Conservation (phyloP, 2,888 invertebrate species). For the Cheilosia pagana region DNA sequence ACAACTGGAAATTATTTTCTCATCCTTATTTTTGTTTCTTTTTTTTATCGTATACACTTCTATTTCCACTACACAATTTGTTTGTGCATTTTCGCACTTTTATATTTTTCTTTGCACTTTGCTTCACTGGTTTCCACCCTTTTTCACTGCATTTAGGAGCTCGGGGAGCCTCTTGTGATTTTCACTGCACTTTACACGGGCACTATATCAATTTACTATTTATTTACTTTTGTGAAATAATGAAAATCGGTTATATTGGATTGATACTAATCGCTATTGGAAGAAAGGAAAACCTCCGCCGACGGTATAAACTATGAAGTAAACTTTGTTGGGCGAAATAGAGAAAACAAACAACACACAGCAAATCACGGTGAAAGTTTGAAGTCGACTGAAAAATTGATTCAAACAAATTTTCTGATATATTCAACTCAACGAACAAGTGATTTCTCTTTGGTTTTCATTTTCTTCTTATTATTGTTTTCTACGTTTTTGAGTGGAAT, state of each 20-base stretch:
- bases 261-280: not conserved
- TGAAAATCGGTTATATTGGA: not conserved
- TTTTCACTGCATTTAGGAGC: slow-evolving; percentile 50
- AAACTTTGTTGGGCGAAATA: slow-evolving; percentile 27
- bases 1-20: slow-evolving; percentile 59
- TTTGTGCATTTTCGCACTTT: slow-evolving; percentile 73
- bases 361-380: slow-evolving; percentile 64
- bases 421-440: slow-evolving; percentile 60
- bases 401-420: slow-evolving; percentile 51
- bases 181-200: slow-evolving; percentile 28
- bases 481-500: slow-evolving; percentile 42
- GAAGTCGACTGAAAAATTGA: slow-evolving; percentile 64
- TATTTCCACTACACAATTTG: slow-evolving; percentile 60
- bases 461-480: slow-evolving; percentile 53
- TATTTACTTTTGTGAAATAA: slow-evolving; percentile 4
- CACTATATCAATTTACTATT: slow-evolving; percentile 14
- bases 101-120: slow-evolving; percentile 54
- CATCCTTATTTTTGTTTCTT: slow-evolving; percentile 50
- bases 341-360: slow-evolving; percentile 25
- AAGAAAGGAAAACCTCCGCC: slow-evolving; percentile 20
- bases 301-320: slow-evolving; percentile 23
- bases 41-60: slow-evolving; percentile 7
- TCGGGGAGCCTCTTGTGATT: slow-evolving; percentile 20
- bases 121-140: slow-evolving; percentile 73
- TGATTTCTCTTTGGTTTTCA: slow-evolving; percentile 43